These are phyloP conservation scores for Protophormia terraenovae DNA, from an alignment of 2,888 invertebrate genomes.

Conservation along the genomic window DNA sequence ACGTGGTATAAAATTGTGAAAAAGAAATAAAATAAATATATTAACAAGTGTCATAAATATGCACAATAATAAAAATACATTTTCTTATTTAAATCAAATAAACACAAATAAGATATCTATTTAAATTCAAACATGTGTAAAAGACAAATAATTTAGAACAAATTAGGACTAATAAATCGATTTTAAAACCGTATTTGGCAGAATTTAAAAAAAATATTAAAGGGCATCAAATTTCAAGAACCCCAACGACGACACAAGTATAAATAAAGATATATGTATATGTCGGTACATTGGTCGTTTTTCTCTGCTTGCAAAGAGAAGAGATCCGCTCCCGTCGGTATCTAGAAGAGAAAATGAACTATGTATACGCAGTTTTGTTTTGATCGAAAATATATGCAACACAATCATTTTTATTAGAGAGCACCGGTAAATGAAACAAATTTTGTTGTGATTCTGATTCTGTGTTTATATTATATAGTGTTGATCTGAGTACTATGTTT, in stretches of 20 bases:
- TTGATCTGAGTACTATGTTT: not conserved
- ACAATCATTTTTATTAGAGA: not conserved
- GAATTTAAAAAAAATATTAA: conserved; percentile 71
- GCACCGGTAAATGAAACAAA: conserved; percentile 57
- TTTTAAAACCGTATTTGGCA: conserved; percentile 76
- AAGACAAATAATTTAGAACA: not conserved
- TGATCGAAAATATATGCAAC: not conserved
- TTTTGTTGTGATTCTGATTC: conserved; percentile 44
- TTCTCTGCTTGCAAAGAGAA: not conserved
- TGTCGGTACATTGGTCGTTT: conserved; percentile 37
- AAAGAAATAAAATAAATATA: conserved; percentile 28
- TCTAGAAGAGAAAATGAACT: not conserved
- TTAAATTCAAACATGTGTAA: not conserved
- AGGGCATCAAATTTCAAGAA: conserved; percentile 80
- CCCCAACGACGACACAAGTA: conserved; percentile 69
- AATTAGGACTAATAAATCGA: not conserved
- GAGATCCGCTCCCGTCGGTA: not conserved
- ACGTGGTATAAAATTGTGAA: not conserved
- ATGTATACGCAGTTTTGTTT: not conserved
- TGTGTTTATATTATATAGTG: not conserved
- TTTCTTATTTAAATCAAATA: too few species aligned
- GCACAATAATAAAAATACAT: too few species aligned
- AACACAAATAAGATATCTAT: too few species aligned
- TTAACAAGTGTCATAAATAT: conserved; percentile 10
- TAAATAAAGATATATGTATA: conserved; percentile 18